Base-by-base conservation (phyloP, 2,888 invertebrate species). In the Anarsia innoxiella region DNA sequence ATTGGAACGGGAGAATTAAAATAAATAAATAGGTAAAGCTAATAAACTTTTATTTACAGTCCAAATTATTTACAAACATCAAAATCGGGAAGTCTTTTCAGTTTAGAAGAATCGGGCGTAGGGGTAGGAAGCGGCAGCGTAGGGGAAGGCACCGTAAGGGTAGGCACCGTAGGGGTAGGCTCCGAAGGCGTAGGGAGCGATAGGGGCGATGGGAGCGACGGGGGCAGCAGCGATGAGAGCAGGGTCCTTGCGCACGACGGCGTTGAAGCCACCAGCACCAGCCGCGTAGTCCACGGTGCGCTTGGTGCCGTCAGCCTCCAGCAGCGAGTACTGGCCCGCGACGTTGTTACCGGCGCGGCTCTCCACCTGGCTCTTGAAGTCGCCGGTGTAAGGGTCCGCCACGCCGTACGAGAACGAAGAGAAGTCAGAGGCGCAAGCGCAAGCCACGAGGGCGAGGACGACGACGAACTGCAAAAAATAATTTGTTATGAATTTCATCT, bases 261-360 rank as follows among this genome's bases (percentile, higher is more conserved):
- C 88, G 67, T 87, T 88, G 74, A 88, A 88, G 6, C 87, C 87
- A 34, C 56, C 50, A 4, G 76, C 75, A 27, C 84, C 86, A 16
- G 87, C 87, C n/a, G 84, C 77, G 60, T 88, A 88, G 65, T 88
- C 86, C 0, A 88, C 88, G 9, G 77, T 86, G 37, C 87, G 76
- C 37, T 73, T 69, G 23, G 84, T 79, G 40, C 88, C 87, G 46
- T 87, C 88, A 16, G 87, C 59, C 45, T 88, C 87, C 40, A 77
- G 56, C 31, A 87, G 72, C 15, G 86, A 83, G 73, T 87, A 87
- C 53, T 86, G 85, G 28, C 88, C 87, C 43, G 73, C 72, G 23
- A 87, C 87, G 47, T 79, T 75, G 61, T 82, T 63, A 2, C 86
- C 86, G 11, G 68, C 66, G 26, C 87, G 80, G 42, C 62, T 67